Evolutionary conservation across 1,140 invertebrate genomes (phyloP).

Genomic region (Homalodisca vitripennis): DNA sequence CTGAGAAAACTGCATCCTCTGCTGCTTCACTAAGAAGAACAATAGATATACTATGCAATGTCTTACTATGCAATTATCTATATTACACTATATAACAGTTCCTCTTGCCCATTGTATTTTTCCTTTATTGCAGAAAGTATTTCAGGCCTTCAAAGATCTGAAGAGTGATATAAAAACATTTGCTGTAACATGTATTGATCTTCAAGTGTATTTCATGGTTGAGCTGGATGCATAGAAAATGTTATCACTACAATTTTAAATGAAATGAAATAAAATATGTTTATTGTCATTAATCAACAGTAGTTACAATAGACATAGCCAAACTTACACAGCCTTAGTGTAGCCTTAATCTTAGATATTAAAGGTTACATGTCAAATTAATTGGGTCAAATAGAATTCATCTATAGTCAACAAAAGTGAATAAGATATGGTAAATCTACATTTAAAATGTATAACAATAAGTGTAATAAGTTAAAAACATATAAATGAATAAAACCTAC

Average conservation of each 20-base stretch:
- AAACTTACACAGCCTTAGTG: too few species aligned
- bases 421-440: too few species aligned
- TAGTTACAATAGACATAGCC: too few species aligned
- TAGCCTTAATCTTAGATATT: too few species aligned
- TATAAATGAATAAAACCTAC: too few species aligned
- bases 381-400: too few species aligned
- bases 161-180: background rate
- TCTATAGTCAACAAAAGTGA: too few species aligned
- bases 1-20: background rate
- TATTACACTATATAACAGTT: background rate
- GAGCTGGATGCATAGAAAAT: constrained; percentile 1
- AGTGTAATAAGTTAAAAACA: too few species aligned
- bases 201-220: background rate
- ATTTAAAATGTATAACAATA: too few species aligned
- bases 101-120: background rate
- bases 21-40: background rate
- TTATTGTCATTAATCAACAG: too few species aligned
- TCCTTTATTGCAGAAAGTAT: background rate
- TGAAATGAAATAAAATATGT: too few species aligned
- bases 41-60: background rate
- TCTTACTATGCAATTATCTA: background rate
- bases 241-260: background rate
- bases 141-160: constrained; percentile 1
- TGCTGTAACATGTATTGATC: background rate
- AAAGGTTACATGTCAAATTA: too few species aligned